These are phyloP conservation scores for Nasonia giraulti DNA, from an alignment of 1,140 invertebrate genomes.

Conservation along the genomic window DNA sequence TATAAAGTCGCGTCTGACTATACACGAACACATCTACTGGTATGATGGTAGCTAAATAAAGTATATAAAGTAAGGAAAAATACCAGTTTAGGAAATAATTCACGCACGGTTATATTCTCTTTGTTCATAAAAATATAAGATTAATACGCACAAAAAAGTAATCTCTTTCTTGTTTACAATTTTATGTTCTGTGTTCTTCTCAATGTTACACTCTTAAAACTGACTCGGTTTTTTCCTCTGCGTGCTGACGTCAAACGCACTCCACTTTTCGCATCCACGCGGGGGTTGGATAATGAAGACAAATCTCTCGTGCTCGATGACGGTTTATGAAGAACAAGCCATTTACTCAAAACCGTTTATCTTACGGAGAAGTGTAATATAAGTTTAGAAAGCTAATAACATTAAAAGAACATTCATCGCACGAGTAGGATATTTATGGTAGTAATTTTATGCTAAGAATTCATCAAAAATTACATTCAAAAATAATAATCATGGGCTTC, in stretches of 20 bases:
- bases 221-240: neutral
- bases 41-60: no score
- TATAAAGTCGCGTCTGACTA: no score
- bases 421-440: neutral
- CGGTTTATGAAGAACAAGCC: slow-evolving; percentile 41
- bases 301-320: slow-evolving; percentile 37
- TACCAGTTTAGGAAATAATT: no score
- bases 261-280: slow-evolving; percentile 48
- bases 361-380: slow-evolving; percentile 1
- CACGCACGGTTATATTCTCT: no score
- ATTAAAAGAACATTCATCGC: slow-evolving; percentile 35
- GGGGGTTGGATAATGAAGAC: slow-evolving; percentile 42
- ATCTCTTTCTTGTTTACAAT: neutral
- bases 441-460: neutral
- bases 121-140: no score
- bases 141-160: no score
- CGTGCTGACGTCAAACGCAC: slow-evolving; percentile 51
- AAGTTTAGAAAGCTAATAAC: slow-evolving; percentile 23
- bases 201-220: slow-evolving; percentile 21
- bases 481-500: neutral
- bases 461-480: neutral
- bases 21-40: no score
- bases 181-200: neutral
- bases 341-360: slow-evolving; percentile 47
- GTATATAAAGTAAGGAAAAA: no score